A percentile compares a stretch with the other conserved stretches of the same genome.
These are phyloP conservation scores for Mixornis gularis DNA, from an alignment of 2,113 vertebrate genomes.

Conservation along the genomic window DNA sequence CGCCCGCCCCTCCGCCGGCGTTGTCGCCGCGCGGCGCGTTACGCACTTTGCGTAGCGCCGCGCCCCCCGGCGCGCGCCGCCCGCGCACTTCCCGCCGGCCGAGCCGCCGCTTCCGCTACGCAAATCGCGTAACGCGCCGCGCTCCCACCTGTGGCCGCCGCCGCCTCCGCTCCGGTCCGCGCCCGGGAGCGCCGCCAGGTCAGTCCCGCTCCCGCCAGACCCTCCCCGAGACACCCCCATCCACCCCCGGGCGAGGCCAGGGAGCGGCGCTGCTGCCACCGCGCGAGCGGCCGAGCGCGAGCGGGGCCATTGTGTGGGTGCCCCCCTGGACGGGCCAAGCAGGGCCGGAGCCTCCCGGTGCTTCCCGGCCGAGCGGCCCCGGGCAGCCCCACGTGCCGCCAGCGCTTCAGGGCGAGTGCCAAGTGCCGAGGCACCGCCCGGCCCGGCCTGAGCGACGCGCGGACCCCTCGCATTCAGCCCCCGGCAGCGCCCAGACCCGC, in stretches of 20 bases:
- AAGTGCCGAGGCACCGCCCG: neutral
- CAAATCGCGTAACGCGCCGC: neutral
- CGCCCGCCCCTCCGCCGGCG: too few species aligned
- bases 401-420: neutral
- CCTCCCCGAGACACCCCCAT: neutral
- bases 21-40: too few species aligned
- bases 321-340: neutral
- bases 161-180: neutral
- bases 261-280: slow-evolving; percentile 8
- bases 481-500: neutral
- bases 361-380: neutral
- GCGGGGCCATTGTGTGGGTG: slow-evolving; percentile 29
- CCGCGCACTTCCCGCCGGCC: neutral
- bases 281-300: neutral
- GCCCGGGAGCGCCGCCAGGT: neutral
- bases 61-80: neutral
- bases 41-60: too few species aligned
- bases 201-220: neutral
- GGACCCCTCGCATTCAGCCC: neutral
- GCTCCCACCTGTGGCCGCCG: neutral
- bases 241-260: neutral
- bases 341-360: neutral
- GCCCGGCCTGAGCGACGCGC: neutral
- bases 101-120: neutral
- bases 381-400: slow-evolving; percentile 9